Evolutionary conservation across 2,113 vertebrate genomes (phyloP), one percentile per base, ranked within the genome.

Genomic region (Procapra przewalskii): DNA sequence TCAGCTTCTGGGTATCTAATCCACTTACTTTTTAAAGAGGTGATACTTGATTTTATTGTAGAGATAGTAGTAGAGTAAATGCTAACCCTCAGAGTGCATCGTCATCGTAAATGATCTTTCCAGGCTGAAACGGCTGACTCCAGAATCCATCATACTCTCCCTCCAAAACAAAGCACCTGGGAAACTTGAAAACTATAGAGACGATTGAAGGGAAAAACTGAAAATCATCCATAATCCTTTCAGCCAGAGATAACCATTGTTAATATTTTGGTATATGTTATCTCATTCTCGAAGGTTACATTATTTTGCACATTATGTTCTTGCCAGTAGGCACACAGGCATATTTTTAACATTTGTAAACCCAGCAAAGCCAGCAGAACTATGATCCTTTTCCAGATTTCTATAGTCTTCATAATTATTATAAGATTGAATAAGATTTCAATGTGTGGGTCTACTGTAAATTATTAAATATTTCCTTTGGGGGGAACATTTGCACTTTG

Each of bases 351-450:
- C 96, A 50, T 87, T 91, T 80, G 36, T 57, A 80, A 95, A 75
- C 60, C 60, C 45, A 87, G n/a, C 16, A 79, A 93, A 86, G 50
- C 50, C 90, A 89, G 87, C 50, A 77, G 50, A 77, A 93, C 52
- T 29, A 80, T 80, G 23, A 57, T 50, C 79, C 87, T 81, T 62
- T 52, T 43, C 84, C 90, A 90, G 87, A 83, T 90, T 43, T 57
- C 79, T 88, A 36, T 40, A 48, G 60, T 85, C 57, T 96, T 92
- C 45, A 4, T 91, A 83, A 92, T 90, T 93, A 93, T 96, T 91
- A 94, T 84, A 89, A 96, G 71, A 87, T 55, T 92, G 87, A 97
- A 80, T 91, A 86, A 90, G 93, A 94, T 75, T 94, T 90, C 92
- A 93, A 36, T 12, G 52, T 52, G 33, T 54, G 85, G 71, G 19